Percentiles rank a stretch among this genome's conserved stretches.
Evolutionary conservation across 2,797 vertebrate genomes (phyloP).

Genomic region (Gymnoscopelus braueri): DNA sequence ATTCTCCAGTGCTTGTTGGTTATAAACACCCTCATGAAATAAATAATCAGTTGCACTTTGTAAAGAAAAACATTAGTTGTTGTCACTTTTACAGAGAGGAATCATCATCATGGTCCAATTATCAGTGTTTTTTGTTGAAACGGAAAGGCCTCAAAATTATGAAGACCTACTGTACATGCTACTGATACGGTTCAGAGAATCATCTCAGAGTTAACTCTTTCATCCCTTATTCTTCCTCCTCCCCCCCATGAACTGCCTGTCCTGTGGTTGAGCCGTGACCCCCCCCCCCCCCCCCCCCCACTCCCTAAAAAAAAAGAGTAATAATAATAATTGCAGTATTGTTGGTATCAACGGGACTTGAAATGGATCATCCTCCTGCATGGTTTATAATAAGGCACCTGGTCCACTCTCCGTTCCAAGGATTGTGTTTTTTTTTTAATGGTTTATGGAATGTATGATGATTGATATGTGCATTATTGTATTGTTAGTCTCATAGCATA

Average conservation of each 20-base stretch:
- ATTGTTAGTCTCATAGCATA: too few species aligned
- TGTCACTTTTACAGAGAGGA: slow-evolving; percentile 29
- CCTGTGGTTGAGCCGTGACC: slow-evolving; percentile 75
- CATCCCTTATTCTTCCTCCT: slow-evolving; percentile 32
- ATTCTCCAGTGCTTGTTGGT: slow-evolving; percentile 40
- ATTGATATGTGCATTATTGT: too few species aligned
- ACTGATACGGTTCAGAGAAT: slow-evolving; percentile 52
- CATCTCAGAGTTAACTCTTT: slow-evolving; percentile 55
- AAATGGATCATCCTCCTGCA: slow-evolving; percentile 56
- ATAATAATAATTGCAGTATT: slow-evolving; percentile 57
- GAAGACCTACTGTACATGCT: slow-evolving; percentile 66
- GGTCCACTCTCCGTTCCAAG: slow-evolving; percentile 63
- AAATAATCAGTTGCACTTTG: slow-evolving; percentile 15
- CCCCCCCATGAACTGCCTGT: slow-evolving; percentile 67
- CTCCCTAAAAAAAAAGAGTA: slow-evolving; percentile 23
- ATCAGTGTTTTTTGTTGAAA: too few species aligned
- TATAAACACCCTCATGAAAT: slow-evolving; percentile 18
- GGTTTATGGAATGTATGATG: slow-evolving; percentile 68
- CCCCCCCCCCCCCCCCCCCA: slow-evolving; percentile 39
- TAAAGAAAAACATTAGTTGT: slow-evolving; percentile 31
- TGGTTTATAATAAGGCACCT: slow-evolving; percentile 57
- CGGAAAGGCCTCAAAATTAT: not conserved
- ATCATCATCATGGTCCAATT: slow-evolving; percentile 13
- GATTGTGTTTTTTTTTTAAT: slow-evolving; percentile 41
- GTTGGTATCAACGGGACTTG: slow-evolving; percentile 51